These are phyloP conservation scores for Adineta ricciae DNA, from an alignment of 2,888 invertebrate species.

Conservation along the genomic window DNA sequence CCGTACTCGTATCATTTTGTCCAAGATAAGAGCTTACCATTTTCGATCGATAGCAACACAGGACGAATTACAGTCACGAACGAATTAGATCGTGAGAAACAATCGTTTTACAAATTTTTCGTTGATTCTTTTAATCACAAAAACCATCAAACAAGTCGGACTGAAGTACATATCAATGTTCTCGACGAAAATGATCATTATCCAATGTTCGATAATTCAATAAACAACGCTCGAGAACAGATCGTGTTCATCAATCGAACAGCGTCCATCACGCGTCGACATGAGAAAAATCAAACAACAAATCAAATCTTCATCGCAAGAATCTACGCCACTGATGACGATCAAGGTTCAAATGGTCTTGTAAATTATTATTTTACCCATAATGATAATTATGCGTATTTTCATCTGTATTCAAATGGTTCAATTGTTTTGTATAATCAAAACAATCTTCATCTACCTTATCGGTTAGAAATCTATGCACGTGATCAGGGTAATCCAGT, in stretches of 20 bases:
- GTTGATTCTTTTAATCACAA: not conserved
- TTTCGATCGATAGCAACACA: not conserved
- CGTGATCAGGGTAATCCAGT: not conserved
- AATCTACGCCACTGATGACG: conserved; percentile 58
- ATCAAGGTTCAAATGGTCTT: conserved; percentile 56
- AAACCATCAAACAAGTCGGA: not conserved
- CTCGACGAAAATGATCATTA: conserved; percentile 8
- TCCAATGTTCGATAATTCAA: conserved; percentile 11
- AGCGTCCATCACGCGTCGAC: not conserved
- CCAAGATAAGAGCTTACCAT: not conserved
- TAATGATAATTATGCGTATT: not conserved
- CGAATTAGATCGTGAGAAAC: not conserved
- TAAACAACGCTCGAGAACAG: not conserved
- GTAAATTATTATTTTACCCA: conserved; percentile 56
- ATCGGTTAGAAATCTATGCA: not conserved
- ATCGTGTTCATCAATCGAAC: not conserved
- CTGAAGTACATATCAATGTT: not conserved
- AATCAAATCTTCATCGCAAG: not conserved
- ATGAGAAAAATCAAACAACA: not conserved
- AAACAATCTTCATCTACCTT: not conserved
- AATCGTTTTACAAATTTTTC: not conserved
- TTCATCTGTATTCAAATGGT: conserved; percentile 18
- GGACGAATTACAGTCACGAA: not conserved
- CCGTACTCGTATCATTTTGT: not conserved
- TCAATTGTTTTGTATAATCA: conserved; percentile 9